These are phyloP conservation scores for Centroberyx gerrardi DNA, from an alignment of 2,797 vertebrate genomes.

Conservation along the genomic window DNA sequence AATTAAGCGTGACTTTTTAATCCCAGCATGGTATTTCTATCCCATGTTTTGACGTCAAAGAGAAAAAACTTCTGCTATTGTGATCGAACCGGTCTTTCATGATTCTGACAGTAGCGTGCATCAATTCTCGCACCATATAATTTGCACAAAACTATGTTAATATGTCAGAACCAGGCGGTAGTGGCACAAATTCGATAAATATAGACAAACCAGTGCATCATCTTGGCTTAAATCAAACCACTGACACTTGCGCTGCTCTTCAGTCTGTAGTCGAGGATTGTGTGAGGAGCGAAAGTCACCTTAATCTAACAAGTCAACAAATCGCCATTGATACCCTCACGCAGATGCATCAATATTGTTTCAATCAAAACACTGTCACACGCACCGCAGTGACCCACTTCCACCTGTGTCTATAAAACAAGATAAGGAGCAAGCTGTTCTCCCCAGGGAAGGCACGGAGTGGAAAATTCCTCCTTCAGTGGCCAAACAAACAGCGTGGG, in stretches of 20 bases:
- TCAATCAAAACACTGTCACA: constrained; percentile 34
- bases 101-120: constrained; percentile 8
- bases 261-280: background rate
- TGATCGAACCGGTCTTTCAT: background rate
- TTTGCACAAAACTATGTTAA: too few species aligned
- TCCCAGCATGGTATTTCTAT: background rate
- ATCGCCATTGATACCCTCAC: constrained; percentile 9
- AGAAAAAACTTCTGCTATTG: background rate
- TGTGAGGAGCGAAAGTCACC: background rate
- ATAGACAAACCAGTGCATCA: constrained; percentile 14
- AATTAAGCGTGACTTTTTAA: constrained; percentile 49
- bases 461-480: constrained; percentile 75
- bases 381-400: constrained; percentile 62
- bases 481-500: constrained; percentile 64
- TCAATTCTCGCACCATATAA: background rate
- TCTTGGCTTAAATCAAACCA: constrained; percentile 29
- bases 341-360: constrained; percentile 48
- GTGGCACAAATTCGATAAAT: constrained; percentile 2
- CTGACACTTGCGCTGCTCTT: background rate
- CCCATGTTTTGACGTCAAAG: constrained; percentile 27
- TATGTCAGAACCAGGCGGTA: background rate
- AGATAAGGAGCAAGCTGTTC: constrained; percentile 45
- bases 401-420: constrained; percentile 74
- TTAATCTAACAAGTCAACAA: background rate
- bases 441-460: constrained; percentile 46